Conservation (phyloP, 2,113 vertebrate species). For the Junco hyemalis region DNA sequence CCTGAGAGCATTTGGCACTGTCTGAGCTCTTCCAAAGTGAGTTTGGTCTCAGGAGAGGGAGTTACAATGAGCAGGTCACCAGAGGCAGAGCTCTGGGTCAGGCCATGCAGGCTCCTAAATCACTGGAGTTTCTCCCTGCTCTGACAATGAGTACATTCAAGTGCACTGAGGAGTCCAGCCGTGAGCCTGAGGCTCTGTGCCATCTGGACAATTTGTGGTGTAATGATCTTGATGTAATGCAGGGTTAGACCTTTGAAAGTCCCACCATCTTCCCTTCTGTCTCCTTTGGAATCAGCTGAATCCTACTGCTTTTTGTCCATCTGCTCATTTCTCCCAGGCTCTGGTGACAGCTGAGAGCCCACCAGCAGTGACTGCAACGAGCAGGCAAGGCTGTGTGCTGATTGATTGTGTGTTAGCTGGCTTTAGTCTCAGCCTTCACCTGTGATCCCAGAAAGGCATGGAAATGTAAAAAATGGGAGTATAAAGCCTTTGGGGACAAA, state of each 20-base stretch:
- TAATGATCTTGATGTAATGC: conserved; percentile 66
- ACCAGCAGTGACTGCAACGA: not conserved
- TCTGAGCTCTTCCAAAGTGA: not conserved
- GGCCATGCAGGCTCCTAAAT: not conserved
- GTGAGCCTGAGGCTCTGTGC: conserved; percentile 24
- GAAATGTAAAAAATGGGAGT: not conserved
- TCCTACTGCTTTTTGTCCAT: conserved; percentile 58
- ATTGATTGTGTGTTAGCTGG: not conserved
- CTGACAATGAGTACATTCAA: not conserved
- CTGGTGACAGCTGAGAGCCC: conserved; percentile 35
- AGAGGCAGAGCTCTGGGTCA: not conserved
- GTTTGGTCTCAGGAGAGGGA: not conserved
- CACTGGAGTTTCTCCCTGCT: not conserved
- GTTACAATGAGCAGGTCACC: not conserved
- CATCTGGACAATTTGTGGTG: conserved; percentile 63
- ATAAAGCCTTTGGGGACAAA: not conserved
- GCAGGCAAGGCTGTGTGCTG: conserved; percentile 18
- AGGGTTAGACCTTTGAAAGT: conserved; percentile 55
- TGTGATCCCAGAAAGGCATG: not conserved
- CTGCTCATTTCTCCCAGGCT: conserved; percentile 56
- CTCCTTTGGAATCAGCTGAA: conserved; percentile 33
- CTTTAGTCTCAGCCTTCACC: not conserved
- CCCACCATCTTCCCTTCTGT: conserved; percentile 51
- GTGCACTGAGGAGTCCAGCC: not conserved
- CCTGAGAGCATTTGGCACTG: not conserved